A percentile compares a stretch with the other conserved stretches of the same genome.
phyloP scores from a whole-genome alignment of 2,113 vertebrate species.

The Naja naja region DNA sequence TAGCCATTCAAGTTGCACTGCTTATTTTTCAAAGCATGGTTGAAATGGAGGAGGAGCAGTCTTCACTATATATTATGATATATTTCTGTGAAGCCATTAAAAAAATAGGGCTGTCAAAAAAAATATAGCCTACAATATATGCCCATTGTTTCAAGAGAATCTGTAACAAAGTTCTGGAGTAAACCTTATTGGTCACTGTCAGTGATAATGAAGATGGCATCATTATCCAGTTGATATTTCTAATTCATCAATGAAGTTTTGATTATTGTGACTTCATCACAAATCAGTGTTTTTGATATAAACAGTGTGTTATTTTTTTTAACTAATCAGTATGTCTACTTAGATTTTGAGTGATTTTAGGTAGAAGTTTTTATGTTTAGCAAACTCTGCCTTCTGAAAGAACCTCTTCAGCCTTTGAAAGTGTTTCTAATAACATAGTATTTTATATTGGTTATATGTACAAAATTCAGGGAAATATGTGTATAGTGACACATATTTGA shows the following conservation, averaged over 20 bases:
- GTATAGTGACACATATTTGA: slow-evolving; percentile 42
- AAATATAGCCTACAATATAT: neutral
- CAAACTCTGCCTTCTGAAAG: slow-evolving; percentile 63
- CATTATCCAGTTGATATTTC: slow-evolving; percentile 48
- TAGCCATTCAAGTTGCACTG: slow-evolving; percentile 67
- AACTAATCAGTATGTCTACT: slow-evolving; percentile 55
- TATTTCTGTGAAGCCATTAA: slow-evolving; percentile 9
- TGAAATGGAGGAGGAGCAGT: slow-evolving; percentile 57
- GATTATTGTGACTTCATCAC: slow-evolving; percentile 67
- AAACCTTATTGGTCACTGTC: slow-evolving; percentile 16
- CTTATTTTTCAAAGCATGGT: slow-evolving; percentile 67
- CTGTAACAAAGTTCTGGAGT: neutral
- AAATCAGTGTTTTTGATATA: slow-evolving; percentile 60
- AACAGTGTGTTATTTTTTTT: slow-evolving; percentile 54
- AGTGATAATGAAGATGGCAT: slow-evolving; percentile 50
- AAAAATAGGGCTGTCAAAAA: neutral
- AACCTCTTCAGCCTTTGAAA: slow-evolving; percentile 50
- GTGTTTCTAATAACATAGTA: slow-evolving; percentile 53
- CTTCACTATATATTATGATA: slow-evolving; percentile 41
- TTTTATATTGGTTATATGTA: slow-evolving; percentile 53
- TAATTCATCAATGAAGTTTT: slow-evolving; percentile 67
- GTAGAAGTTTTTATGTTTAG: slow-evolving; percentile 64
- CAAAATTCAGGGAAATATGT: slow-evolving; percentile 65
- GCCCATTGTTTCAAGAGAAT: neutral
- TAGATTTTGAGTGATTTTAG: slow-evolving; percentile 60